These are phyloP conservation scores for Pteronotus mesoamericanus DNA, from an alignment of 2,797 vertebrate species.

Conservation along the genomic window DNA sequence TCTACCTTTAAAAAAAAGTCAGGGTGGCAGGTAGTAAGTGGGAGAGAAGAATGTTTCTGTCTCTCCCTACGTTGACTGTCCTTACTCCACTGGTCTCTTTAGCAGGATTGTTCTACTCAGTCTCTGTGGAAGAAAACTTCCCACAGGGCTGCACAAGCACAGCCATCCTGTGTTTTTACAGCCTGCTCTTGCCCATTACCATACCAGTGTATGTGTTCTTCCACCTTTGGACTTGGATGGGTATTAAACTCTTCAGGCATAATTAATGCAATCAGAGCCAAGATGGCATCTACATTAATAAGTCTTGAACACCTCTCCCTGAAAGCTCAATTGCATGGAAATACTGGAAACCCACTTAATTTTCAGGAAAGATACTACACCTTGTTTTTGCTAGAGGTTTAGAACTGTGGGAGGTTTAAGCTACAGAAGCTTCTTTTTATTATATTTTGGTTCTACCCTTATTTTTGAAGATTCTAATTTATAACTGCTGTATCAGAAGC, in stretches of 20 bases:
- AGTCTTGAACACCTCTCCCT: not conserved
- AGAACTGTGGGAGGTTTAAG: not conserved
- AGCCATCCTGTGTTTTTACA: no score
- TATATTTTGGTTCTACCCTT: not conserved
- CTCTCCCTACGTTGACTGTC: no score
- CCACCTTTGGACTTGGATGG: slow-evolving; percentile 96
- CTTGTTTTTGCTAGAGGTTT: not conserved
- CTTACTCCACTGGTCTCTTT: no score
- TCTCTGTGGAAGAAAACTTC: no score
- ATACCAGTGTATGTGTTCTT: no score
- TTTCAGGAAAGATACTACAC: not conserved
- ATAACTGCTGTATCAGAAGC: not conserved
- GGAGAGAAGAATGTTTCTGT: no score
- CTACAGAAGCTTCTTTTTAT: not conserved
- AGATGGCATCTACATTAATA: not conserved
- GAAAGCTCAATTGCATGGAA: not conserved
- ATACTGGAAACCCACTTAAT: no score
- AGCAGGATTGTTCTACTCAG: no score
- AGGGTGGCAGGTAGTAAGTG: no score
- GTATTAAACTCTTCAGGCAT: slow-evolving; percentile 94
- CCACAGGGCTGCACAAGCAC: no score
- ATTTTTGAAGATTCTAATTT: not conserved
- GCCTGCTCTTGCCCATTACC: no score
- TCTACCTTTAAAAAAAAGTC: not conserved
- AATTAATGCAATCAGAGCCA: slow-evolving; percentile 81